Evolutionary conservation across 2,113 vertebrate species (phyloP).

Genomic region (Hoplias malabaricus): DNA sequence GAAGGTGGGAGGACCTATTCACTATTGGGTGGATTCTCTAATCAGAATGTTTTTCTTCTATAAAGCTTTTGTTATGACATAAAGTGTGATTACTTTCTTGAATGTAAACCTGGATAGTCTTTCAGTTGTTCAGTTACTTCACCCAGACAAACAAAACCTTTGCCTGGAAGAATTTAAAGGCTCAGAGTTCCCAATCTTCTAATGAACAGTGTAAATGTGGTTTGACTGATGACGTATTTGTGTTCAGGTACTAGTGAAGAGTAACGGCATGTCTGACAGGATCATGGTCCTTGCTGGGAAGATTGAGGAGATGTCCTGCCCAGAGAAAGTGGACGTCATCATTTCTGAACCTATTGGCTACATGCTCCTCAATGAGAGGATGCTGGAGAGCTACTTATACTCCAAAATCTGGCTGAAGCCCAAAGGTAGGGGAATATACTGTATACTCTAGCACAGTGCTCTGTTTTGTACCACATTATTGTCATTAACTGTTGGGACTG

Average conservation of each 20-base stretch:
- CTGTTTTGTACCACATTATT: not conserved
- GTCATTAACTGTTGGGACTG: not conserved
- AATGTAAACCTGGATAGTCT: too few relatives aligned
- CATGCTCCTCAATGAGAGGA: conserved; percentile 78
- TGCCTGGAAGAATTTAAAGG: too few relatives aligned
- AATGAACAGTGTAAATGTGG: too few relatives aligned
- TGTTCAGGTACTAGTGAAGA: conserved; percentile 74
- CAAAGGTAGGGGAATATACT: conserved; percentile 69
- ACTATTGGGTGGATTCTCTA: too few relatives aligned
- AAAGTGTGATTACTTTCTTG: too few relatives aligned
- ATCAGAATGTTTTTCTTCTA: too few relatives aligned
- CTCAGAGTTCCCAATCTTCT: too few relatives aligned
- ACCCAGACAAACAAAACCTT: too few relatives aligned
- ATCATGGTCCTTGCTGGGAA: conserved; percentile 74
- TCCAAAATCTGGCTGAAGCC: conserved; percentile 81
- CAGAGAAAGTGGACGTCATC: conserved; percentile 75
- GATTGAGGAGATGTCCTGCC: conserved; percentile 75
- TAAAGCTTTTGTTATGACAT: too few relatives aligned
- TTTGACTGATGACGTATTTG: not conserved
- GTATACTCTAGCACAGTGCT: too few relatives aligned
- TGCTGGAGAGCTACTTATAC: conserved; percentile 77
- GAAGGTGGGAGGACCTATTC: too few relatives aligned
- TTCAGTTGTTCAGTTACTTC: too few relatives aligned
- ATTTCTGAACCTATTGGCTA: conserved; percentile 81
- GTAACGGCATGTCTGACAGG: conserved; percentile 74